phyloP scores from a whole-genome alignment of 2,888 invertebrate genomes.

The Tanypteryx hageni region DNA sequence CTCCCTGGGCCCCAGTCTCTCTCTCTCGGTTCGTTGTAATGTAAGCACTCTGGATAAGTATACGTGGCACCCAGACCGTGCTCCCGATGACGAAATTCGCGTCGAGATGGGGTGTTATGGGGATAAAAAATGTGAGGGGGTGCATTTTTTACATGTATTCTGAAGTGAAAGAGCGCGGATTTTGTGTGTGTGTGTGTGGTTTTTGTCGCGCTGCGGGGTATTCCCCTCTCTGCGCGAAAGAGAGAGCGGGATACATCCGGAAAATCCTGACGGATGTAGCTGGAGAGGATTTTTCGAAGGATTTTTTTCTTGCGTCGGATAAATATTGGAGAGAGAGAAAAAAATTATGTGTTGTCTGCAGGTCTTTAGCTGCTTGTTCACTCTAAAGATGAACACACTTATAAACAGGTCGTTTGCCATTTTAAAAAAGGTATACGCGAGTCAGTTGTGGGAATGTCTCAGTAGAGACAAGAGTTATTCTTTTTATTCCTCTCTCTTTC shows the following conservation, averaged over 20 bases:
- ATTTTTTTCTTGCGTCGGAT: neutral
- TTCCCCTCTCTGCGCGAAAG: neutral
- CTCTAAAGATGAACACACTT: neutral
- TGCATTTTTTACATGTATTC: conserved; percentile 22
- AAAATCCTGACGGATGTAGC: conserved; percentile 37
- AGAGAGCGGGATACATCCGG: neutral
- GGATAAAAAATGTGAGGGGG: neutral
- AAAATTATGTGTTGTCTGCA: neutral
- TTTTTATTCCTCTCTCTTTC: too few species aligned
- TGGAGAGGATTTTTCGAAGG: neutral
- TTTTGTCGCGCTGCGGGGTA: too few species aligned
- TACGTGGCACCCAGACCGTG: neutral
- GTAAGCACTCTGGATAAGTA: neutral
- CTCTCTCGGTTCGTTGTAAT: neutral
- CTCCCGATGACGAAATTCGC: neutral
- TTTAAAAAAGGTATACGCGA: too few species aligned
- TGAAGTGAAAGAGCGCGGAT: conserved; percentile 1
- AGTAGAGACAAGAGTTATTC: too few species aligned
- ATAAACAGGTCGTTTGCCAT: neutral
- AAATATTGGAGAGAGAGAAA: neutral
- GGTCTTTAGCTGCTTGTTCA: neutral
- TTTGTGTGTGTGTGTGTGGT: neutral
- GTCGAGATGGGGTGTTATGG: neutral
- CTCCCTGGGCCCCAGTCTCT: too few species aligned
- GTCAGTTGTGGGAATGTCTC: too few species aligned